These are phyloP conservation scores for Pongo abelii DNA, from an alignment of 2,113 vertebrate species.

Conservation along the genomic window DNA sequence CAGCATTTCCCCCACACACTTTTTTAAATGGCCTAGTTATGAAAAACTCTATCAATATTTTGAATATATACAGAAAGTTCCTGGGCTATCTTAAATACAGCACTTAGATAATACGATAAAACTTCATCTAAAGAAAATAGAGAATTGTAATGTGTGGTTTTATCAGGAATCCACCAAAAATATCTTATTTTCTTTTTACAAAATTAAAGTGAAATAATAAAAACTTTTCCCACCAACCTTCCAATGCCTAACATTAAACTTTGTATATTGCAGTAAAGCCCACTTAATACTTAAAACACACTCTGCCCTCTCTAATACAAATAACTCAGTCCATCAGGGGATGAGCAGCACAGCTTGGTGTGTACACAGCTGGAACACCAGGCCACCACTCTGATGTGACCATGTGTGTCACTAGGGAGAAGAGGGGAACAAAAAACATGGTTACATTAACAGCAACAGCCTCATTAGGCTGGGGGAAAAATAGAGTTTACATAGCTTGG, in stretches of 20 bases:
- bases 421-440: background rate
- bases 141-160: background rate
- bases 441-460: background rate
- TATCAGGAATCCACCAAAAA: background rate
- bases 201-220: slow-evolving; percentile 5
- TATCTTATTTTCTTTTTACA: slow-evolving; percentile 31
- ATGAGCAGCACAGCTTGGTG: background rate
- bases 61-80: background rate
- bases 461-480: background rate
- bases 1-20: background rate
- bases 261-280: background rate
- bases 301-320: background rate
- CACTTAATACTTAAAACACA: slow-evolving; percentile 9
- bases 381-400: background rate
- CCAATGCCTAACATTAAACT: background rate
- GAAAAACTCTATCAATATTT: background rate
- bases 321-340: background rate
- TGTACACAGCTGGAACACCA: slow-evolving; percentile 2
- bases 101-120: background rate
- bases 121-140: slow-evolving; percentile 13
- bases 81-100: slow-evolving; percentile 19
- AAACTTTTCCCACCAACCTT: slow-evolving; percentile 9
- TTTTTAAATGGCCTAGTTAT: background rate
- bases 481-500: background rate
- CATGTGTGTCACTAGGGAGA: background rate